Percentiles rank a stretch among this genome's conserved stretches.
phyloP scores from a whole-genome alignment of 1,140 invertebrate species.

The Notospermus geniculatus region DNA sequence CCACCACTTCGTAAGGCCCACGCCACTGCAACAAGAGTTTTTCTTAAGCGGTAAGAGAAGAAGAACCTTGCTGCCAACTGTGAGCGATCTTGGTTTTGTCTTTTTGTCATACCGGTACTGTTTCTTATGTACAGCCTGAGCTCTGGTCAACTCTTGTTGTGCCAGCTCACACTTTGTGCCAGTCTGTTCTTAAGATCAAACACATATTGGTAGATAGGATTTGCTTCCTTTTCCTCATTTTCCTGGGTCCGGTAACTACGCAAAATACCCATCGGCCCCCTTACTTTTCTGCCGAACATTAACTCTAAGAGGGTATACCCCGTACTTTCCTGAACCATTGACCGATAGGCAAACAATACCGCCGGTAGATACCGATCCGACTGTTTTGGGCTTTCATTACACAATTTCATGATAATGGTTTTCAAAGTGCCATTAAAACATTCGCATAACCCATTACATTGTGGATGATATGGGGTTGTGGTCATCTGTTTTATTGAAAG shows the following conservation, averaged over 20 bases:
- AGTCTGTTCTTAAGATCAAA: neutral
- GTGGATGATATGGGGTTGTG: conserved; percentile 35
- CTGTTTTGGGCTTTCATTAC: conserved; percentile 31
- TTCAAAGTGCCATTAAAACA: conserved; percentile 32
- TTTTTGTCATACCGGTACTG: neutral
- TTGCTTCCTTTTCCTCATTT: neutral
- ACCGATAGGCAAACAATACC: conserved; percentile 39
- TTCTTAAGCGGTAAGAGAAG: neutral
- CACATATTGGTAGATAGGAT: neutral
- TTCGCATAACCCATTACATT: conserved; percentile 39
- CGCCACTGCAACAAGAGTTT: conserved; percentile 7
- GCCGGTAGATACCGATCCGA: conserved; percentile 42
- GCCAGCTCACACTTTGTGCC: neutral
- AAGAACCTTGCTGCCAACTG: neutral
- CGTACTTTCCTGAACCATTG: conserved; percentile 28
- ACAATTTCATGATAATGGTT: conserved; percentile 33
- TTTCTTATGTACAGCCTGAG: neutral
- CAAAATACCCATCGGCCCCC: conserved; percentile 13
- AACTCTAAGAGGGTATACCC: conserved; percentile 36
- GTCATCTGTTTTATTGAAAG: conserved; percentile 27
- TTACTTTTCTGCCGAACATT: conserved; percentile 13
- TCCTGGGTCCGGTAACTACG: neutral
- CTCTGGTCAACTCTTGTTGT: neutral
- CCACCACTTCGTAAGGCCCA: neutral
- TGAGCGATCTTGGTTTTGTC: neutral